Conservation (phyloP, 2,113 vertebrate species). For the Poecilia latipinna region DNA sequence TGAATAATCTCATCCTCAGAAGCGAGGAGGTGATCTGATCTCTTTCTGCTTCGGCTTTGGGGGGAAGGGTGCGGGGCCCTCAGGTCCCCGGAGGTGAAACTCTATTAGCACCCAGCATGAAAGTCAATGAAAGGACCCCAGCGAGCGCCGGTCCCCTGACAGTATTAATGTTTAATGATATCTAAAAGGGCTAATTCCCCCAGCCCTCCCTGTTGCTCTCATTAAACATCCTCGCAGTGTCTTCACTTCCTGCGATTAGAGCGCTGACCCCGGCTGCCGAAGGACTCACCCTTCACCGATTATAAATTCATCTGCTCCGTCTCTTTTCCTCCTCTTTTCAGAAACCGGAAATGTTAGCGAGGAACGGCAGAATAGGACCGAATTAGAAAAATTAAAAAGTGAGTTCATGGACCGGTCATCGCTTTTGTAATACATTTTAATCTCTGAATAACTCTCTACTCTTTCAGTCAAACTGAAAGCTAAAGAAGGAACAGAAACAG, state of each 20-base stretch:
- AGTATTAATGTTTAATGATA: slow-evolving; percentile 81
- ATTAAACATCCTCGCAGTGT: slow-evolving; percentile 67
- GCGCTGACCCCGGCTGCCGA: slow-evolving; percentile 61
- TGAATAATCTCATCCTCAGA: slow-evolving; percentile 66
- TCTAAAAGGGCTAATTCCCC: slow-evolving; percentile 74
- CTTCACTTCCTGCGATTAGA: slow-evolving; percentile 66
- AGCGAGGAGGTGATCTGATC: slow-evolving; percentile 51
- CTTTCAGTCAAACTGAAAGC: background rate
- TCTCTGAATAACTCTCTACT: background rate
- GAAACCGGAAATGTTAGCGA: slow-evolving; percentile 2
- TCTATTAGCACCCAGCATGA: slow-evolving; percentile 73
- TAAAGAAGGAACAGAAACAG: background rate
- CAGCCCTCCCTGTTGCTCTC: slow-evolving; percentile 39
- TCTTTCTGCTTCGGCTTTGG: slow-evolving; percentile 22
- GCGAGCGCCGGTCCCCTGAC: slow-evolving; percentile 66
- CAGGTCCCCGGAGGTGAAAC: slow-evolving; percentile 70
- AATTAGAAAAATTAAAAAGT: background rate
- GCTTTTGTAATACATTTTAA: background rate
- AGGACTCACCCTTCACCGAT: slow-evolving; percentile 55
- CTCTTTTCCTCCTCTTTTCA: background rate
- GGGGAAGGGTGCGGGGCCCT: slow-evolving; percentile 22
- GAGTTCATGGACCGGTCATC: background rate
- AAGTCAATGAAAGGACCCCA: slow-evolving; percentile 72
- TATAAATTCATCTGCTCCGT: background rate
- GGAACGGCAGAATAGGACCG: slow-evolving; percentile 5